These are phyloP conservation scores for Daphoenositta chrysoptera DNA, from an alignment of 2,113 vertebrate genomes.

Conservation along the genomic window DNA sequence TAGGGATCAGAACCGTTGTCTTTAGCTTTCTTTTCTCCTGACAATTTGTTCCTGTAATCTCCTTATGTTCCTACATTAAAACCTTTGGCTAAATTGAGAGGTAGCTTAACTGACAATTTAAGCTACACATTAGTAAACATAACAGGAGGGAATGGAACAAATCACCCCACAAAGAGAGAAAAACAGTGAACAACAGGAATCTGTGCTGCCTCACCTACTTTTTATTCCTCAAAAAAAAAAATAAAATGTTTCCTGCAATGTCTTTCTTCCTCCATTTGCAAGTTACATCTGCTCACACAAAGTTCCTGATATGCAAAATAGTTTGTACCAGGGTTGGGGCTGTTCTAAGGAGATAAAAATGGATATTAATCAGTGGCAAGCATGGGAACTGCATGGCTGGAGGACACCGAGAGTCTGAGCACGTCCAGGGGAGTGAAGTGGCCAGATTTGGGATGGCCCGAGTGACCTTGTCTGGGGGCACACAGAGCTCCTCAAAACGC, in stretches of 20 bases:
- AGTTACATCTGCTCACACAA: neutral
- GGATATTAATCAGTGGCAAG: neutral
- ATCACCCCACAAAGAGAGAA: neutral
- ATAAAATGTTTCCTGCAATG: neutral
- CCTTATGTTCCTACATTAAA: neutral
- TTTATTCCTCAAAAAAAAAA: neutral
- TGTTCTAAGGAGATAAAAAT: neutral
- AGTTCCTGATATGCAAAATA: neutral
- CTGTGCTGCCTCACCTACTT: neutral
- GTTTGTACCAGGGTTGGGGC: neutral
- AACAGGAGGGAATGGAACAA: neutral
- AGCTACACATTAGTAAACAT: neutral
- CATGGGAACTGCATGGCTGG: neutral
- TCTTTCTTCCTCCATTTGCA: neutral
- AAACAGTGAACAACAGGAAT: neutral
- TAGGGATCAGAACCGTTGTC: neutral
- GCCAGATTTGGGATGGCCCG: neutral
- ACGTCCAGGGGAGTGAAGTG: neutral
- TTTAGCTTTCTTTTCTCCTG: neutral
- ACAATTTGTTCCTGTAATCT: neutral
- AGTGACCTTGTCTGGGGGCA: neutral
- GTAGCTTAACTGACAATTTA: neutral
- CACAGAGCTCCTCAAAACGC: accelerated
- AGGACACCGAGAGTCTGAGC: neutral
- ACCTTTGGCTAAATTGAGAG: neutral